These are phyloP conservation scores for Drosophila orosa DNA, from an alignment of 1,140 invertebrate genomes.

Conservation along the genomic window DNA sequence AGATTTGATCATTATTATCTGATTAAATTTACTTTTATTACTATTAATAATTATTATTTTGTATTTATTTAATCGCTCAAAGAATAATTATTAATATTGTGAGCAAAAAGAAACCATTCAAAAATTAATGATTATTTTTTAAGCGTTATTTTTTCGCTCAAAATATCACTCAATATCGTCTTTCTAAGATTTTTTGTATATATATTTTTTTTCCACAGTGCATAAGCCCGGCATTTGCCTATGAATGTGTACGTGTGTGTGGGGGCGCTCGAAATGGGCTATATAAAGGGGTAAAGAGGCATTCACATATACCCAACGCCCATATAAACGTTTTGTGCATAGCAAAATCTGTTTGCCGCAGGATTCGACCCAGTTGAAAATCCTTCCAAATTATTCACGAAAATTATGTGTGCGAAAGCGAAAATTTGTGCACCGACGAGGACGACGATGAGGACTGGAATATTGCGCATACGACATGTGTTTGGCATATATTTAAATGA, in stretches of 20 bases:
- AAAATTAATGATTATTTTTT: too few relatives aligned
- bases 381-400: conserved; percentile 63
- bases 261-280: conserved; percentile 3
- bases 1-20: too few relatives aligned
- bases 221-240: neutral
- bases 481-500: conserved; percentile 57
- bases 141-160: too few relatives aligned
- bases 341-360: conserved; percentile 69
- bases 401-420: conserved; percentile 76
- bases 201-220: neutral
- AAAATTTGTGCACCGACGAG: conserved; percentile 58
- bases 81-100: too few relatives aligned
- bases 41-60: too few relatives aligned
- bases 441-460: conserved; percentile 13
- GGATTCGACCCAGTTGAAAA: conserved; percentile 63
- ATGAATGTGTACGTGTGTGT: neutral
- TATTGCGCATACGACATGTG: conserved; percentile 64
- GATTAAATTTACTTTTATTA: too few relatives aligned
- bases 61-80: too few relatives aligned
- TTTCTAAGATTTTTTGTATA: too few relatives aligned
- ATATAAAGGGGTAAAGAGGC: conserved; percentile 15
- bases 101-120: too few relatives aligned
- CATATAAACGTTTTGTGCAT: conserved; percentile 67
- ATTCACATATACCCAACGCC: conserved; percentile 14
- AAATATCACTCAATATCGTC: too few relatives aligned